Conservation (phyloP, 2,888 invertebrate species). For the Eupeodes luniger region DNA sequence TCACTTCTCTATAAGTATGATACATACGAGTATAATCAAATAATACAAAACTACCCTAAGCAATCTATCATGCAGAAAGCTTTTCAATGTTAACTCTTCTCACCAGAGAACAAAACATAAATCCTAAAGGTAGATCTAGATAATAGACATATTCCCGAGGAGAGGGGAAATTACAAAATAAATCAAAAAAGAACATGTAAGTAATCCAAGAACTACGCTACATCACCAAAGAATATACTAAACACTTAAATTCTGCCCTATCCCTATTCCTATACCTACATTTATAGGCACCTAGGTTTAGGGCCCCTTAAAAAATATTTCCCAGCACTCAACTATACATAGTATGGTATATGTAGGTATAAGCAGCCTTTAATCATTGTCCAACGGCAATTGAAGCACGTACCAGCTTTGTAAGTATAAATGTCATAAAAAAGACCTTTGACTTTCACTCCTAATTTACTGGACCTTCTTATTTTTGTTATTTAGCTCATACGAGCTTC, state of each 20-base stretch:
- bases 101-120: not conserved
- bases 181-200: slow-evolving; percentile 22
- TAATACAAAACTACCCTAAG: not conserved
- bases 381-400: slow-evolving; percentile 43
- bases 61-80: slow-evolving; percentile 16
- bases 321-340: slow-evolving; percentile 10
- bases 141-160: not conserved
- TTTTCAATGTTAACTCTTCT: slow-evolving; percentile 13
- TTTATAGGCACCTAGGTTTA: too few species aligned
- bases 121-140: not conserved
- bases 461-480: not conserved
- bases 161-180: slow-evolving; percentile 7
- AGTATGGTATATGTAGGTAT: not conserved
- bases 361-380: slow-evolving; percentile 52
- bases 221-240: not conserved
- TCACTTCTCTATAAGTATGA: not conserved
- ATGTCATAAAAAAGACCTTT: slow-evolving; percentile 36
- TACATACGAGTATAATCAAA: not conserved
- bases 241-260: slow-evolving; percentile 29
- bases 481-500: not conserved
- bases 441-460: slow-evolving; percentile 51
- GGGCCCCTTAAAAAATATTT: slow-evolving; percentile 30
- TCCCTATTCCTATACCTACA: not conserved
- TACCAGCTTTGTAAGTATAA: slow-evolving; percentile 46
- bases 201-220: too few species aligned